Conservation (phyloP, 2,888 invertebrate genomes). For the Linnaemya tessellans region DNA sequence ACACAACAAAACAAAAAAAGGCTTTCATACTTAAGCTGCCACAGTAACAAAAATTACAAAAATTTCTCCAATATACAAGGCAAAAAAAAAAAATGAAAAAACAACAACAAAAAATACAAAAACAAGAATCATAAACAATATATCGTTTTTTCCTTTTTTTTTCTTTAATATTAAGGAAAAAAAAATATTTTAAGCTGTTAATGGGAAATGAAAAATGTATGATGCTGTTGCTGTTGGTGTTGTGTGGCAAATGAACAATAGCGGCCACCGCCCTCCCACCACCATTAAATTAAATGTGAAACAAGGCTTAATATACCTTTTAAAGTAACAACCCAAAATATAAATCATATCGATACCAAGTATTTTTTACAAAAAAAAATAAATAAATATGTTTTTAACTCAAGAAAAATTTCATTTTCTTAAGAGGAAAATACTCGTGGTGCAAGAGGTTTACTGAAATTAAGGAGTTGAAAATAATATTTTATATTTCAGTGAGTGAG, state of each 20-base stretch:
- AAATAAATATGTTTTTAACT: background rate
- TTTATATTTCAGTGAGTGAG: background rate
- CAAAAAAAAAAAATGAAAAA: no score
- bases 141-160: background rate
- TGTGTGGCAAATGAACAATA: constrained; percentile 63
- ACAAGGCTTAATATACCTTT: constrained; percentile 72
- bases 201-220: constrained; percentile 50
- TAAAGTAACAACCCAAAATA: constrained; percentile 69
- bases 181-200: constrained; percentile 31
- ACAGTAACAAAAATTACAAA: constrained; percentile 42
- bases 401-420: constrained; percentile 19
- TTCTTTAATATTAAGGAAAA: constrained; percentile 2
- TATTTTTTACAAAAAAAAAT: constrained; percentile 2
- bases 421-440: constrained; percentile 3
- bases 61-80: constrained; percentile 54
- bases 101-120: no score
- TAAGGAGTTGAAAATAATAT: constrained; percentile 24
- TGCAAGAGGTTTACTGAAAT: constrained; percentile 2
- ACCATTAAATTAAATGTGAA: constrained; percentile 72
- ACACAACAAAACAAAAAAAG: background rate
- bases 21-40: constrained; percentile 41
- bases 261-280: constrained; percentile 67
- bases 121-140: constrained; percentile 17
- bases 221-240: constrained; percentile 33
- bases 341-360: constrained; percentile 68